These are phyloP conservation scores for Drosophila percnosoma DNA, from an alignment of 2,888 invertebrate species.

Conservation along the genomic window DNA sequence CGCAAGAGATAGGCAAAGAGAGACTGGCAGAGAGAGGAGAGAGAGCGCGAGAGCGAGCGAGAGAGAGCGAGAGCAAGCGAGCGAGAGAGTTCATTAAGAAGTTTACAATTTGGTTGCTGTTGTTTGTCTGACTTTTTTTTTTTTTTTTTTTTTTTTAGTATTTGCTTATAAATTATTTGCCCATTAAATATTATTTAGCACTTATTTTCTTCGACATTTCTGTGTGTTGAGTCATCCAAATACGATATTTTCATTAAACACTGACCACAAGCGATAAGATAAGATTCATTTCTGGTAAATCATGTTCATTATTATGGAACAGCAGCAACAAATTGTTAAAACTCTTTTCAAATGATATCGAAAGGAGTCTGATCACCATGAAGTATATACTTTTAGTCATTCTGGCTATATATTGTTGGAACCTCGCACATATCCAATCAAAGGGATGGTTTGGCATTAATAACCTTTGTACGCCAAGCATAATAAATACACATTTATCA, in stretches of 20 bases:
- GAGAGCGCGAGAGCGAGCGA: not conserved
- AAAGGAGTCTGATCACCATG: not conserved
- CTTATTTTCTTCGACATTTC: conserved; percentile 37
- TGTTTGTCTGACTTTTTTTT: not conserved
- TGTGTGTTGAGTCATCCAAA: conserved; percentile 31
- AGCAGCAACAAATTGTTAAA: not conserved
- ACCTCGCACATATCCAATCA: not conserved
- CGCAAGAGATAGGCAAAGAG: not conserved
- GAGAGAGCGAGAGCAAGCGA: not conserved
- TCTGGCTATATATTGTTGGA: too few relatives aligned
- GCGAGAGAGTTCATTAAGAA: not conserved
- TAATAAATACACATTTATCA: conserved; percentile 20
- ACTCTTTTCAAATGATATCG: not conserved
- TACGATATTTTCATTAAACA: not conserved
- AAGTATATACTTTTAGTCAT: not conserved
- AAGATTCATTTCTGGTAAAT: not conserved
- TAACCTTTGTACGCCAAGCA: conserved; percentile 9
- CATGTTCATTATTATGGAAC: not conserved
- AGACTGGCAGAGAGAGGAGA: too few relatives aligned
- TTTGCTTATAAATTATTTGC: conserved; percentile 38
- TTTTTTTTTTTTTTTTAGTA: conserved; percentile 1
- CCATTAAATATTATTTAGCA: conserved; percentile 43
- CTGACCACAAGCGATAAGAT: not conserved
- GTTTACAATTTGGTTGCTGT: conserved; percentile 14
- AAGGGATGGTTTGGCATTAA: conserved; percentile 44